Base-by-base conservation (phyloP, 2,113 vertebrate species). In the Xyrauchen texanus region DNA sequence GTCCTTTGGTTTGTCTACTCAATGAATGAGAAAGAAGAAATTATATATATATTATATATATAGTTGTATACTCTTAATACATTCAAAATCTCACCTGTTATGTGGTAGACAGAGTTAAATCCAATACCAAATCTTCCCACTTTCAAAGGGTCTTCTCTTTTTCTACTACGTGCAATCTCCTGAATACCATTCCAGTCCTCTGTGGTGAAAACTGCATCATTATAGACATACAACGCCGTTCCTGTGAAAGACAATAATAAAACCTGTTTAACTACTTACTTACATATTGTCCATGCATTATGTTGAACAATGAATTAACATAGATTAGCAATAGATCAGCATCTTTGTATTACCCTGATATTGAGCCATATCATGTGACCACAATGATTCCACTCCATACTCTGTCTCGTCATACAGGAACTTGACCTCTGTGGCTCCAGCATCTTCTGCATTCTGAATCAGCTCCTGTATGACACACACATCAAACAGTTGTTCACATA, bases 101-200 rank as follows among this genome's bases (percentile, higher is more conserved):
- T 96, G 87, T 99, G 98, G 87, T 99, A 99, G 76, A 99, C 98
- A 74, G 97, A 99, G 89, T 99, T 99, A 90, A 99, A 99, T 42
- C 98, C 98, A 81, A 99, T 99, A 82, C 98, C 98, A 89, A 99
- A 99, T 92, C 98, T 91, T 83, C 98, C 98, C 78, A 99, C 97
- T 94, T 99, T 99, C 83, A 98, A 85, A 0, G 98, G 98, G 81
- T 99, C 98, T 53, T 99, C 98, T 88, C 96, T 96, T 85, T 99
- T 99, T 82, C 96, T 94, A 87, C 98, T 99, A 68, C 98, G 94
- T 12, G 98, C 98, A 81, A 98, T 98, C 88, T 99, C 97, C 79
- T 99, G 98, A 89, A 99, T 99, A 10, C 98, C 98, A 6, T 96
- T 94, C 98, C 98, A 99, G 88, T 99, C 98, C 73, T 98, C 97